Percentiles rank a stretch among this genome's conserved stretches.
Conservation (phyloP, 2,888 invertebrate genomes). For the Muscina levida region DNA sequence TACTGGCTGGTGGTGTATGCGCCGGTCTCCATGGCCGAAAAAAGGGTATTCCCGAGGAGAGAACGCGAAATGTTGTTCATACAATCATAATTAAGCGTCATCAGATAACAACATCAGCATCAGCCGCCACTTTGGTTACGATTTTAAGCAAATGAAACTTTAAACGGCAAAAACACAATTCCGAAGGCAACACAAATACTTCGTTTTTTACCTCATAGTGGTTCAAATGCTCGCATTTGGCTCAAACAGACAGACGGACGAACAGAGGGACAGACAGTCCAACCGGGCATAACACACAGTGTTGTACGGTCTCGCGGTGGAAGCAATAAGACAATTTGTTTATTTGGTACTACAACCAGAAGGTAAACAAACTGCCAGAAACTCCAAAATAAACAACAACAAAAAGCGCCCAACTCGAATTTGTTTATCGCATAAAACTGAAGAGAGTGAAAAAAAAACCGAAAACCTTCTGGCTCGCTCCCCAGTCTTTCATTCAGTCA, state of each 20-base stretch:
- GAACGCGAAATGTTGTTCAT: constrained; percentile 27
- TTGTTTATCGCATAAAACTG: constrained; percentile 40
- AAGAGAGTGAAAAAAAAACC: constrained; percentile 10
- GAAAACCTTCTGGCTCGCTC: constrained; percentile 50
- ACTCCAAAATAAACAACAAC: too few species aligned
- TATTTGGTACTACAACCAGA: constrained; percentile 10
- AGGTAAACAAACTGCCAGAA: constrained; percentile 15
- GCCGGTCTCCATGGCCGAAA: background rate
- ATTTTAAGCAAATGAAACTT: constrained; percentile 33
- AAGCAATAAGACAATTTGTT: constrained; percentile 60
- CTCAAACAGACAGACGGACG: too few species aligned
- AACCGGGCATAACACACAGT: too few species aligned
- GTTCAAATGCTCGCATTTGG: too few species aligned
- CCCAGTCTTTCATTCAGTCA: constrained; percentile 22
- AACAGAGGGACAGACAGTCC: too few species aligned
- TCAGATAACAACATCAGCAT: constrained; percentile 61
- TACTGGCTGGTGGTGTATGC: constrained; percentile 16
- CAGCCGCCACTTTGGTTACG: constrained; percentile 59
- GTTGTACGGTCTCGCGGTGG: constrained; percentile 11
- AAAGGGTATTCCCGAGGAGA: constrained; percentile 57
- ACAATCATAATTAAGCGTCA: constrained; percentile 63
- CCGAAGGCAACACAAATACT: constrained; percentile 11
- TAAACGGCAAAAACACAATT: background rate
- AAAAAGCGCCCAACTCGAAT: constrained; percentile 12
- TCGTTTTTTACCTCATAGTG: too few species aligned